Conservation (phyloP, 2,113 vertebrate genomes). For the Leiothrix lutea region DNA sequence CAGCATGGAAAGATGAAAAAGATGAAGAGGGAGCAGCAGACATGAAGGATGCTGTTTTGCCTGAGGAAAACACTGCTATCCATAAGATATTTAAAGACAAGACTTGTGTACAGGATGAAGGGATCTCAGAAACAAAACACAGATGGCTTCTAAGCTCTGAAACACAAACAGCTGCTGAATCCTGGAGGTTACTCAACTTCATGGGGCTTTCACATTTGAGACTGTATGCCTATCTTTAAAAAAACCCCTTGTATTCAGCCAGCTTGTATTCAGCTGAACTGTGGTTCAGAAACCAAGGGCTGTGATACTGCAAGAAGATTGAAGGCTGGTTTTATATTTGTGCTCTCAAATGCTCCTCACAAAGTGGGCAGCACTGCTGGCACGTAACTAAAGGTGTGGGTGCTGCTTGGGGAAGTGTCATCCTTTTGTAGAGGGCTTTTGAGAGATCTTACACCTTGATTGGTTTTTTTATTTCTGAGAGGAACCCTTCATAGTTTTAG, state of each 20-base stretch:
- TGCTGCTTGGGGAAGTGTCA: accelerated
- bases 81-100: constrained; percentile 53
- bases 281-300: background rate
- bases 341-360: background rate
- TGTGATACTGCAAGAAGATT: background rate
- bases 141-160: constrained; percentile 57
- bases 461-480: background rate
- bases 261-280: background rate
- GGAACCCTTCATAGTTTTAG: background rate
- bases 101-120: constrained; percentile 63
- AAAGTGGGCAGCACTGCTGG: background rate
- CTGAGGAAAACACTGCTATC: constrained; percentile 42
- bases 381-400: background rate
- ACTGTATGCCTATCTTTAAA: background rate
- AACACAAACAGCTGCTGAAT: constrained; percentile 65
- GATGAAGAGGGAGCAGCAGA: constrained; percentile 13
- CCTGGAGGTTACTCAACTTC: constrained; percentile 55
- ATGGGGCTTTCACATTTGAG: background rate
- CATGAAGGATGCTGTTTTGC: constrained; percentile 50
- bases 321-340: background rate
- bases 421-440: background rate
- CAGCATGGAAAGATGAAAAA: background rate
- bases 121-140: constrained; percentile 65
- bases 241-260: background rate
- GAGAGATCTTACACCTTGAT: background rate